A percentile compares a stretch with the other conserved stretches of the same genome.
phyloP scores from a whole-genome alignment of 2,888 invertebrate species.

The Eurytoma californica region DNA sequence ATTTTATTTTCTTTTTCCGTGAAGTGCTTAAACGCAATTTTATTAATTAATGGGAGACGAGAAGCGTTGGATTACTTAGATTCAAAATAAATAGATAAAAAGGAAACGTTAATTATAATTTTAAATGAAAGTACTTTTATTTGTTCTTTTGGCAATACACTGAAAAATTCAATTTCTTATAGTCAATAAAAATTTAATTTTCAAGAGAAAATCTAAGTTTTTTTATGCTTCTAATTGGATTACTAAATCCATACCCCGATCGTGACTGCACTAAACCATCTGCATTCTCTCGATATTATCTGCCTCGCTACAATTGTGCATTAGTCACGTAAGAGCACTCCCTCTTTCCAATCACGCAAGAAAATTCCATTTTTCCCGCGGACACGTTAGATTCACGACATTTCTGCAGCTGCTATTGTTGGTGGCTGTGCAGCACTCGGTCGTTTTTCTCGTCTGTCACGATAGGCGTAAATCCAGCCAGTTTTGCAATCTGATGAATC shows the following conservation, averaged over 20 bases:
- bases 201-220: neutral
- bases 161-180: neutral
- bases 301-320: slow-evolving; percentile 34
- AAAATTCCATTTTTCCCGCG: slow-evolving; percentile 29
- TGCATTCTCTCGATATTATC: slow-evolving; percentile 34
- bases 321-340: slow-evolving; percentile 35
- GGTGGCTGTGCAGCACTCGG: neutral
- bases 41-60: neutral
- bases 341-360: slow-evolving; percentile 43
- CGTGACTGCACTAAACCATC: slow-evolving; percentile 27
- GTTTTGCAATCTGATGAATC: neutral
- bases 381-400: slow-evolving; percentile 11
- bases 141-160: neutral
- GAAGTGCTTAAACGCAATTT: neutral
- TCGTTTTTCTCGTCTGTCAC: neutral
- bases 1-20: neutral
- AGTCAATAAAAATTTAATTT: neutral
- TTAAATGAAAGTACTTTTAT: neutral
- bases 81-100: neutral
- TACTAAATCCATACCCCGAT: neutral
- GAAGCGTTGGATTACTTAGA: neutral
- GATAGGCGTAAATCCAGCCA: neutral
- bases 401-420: slow-evolving; percentile 10
- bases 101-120: neutral
- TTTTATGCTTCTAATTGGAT: slow-evolving; percentile 37